Evolutionary conservation across 2,113 vertebrate species (phyloP).

Genomic region (Gadus chalcogrammus): DNA sequence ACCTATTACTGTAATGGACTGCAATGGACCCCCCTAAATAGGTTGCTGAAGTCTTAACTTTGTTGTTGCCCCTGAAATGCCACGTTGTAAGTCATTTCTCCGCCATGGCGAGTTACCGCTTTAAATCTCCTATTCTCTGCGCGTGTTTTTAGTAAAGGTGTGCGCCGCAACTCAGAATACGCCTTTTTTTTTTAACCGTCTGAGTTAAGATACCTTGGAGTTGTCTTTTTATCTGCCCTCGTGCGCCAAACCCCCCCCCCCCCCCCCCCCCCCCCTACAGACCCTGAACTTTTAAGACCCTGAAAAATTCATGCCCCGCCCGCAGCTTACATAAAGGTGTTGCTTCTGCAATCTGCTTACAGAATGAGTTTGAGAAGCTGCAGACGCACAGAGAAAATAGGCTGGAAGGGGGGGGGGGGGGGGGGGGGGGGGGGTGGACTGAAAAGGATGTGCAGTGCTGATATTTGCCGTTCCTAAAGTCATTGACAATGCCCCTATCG

Average conservation of each 20-base stretch:
- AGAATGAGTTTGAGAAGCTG: constrained; percentile 60
- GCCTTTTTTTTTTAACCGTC: background rate
- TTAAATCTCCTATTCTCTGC: constrained; percentile 21
- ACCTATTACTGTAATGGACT: constrained; percentile 40
- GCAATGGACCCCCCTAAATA: constrained; percentile 37
- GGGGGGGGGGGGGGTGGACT: constrained; percentile 25
- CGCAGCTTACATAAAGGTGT: constrained; percentile 61
- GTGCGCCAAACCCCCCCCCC: background rate
- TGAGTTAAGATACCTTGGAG: constrained; percentile 33
- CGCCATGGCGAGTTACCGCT: constrained; percentile 8
- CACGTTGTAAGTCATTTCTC: constrained; percentile 16
- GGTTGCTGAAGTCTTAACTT: constrained; percentile 33
- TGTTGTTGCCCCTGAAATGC: constrained; percentile 26
- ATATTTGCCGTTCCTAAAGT: too few species aligned
- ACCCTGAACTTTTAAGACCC: constrained; percentile 47
- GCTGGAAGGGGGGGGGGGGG: constrained; percentile 8
- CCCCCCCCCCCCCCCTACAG: constrained; percentile 20
- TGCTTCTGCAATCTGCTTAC: constrained; percentile 60
- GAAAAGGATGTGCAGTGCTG: too few species aligned
- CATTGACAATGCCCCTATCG: too few species aligned
- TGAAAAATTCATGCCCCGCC: constrained; percentile 57
- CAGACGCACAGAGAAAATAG: constrained; percentile 33
- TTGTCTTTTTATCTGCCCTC: constrained; percentile 40
- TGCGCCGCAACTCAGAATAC: background rate
- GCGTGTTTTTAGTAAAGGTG: constrained; percentile 2